Conservation (phyloP, 2,888 invertebrate genomes). For the Byasa hedistus region DNA sequence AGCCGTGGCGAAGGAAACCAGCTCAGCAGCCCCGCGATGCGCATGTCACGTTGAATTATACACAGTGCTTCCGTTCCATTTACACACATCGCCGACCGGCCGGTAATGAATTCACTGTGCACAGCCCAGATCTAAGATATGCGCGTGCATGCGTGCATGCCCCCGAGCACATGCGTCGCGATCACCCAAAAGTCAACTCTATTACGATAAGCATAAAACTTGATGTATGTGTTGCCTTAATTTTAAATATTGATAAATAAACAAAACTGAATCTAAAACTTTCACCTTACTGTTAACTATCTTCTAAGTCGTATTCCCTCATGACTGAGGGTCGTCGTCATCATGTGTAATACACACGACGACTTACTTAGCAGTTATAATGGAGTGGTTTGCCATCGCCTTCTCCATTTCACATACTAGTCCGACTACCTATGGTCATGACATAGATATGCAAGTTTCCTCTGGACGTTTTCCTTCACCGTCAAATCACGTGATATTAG, state of each 20-base stretch:
- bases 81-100: constrained; percentile 60
- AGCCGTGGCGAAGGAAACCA: constrained; percentile 22
- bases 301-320: too few species aligned
- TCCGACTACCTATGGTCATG: too few species aligned
- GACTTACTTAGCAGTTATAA: too few species aligned
- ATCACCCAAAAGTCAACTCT: constrained; percentile 37
- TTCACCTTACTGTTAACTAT: too few species aligned
- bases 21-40: constrained; percentile 37
- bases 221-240: background rate
- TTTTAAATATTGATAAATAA: background rate
- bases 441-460: too few species aligned
- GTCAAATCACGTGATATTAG: too few species aligned
- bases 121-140: constrained; percentile 70
- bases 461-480: too few species aligned
- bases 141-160: constrained; percentile 54
- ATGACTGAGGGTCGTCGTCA: too few species aligned
- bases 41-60: constrained; percentile 55
- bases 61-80: constrained; percentile 72
- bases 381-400: too few species aligned
- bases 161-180: constrained; percentile 36
- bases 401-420: too few species aligned
- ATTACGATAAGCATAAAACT: constrained; percentile 30
- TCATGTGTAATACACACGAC: too few species aligned
- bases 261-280: too few species aligned
- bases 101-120: constrained; percentile 70